phyloP scores from a whole-genome alignment of 2,797 vertebrate genomes.

The Loriculus beryllinus region DNA sequence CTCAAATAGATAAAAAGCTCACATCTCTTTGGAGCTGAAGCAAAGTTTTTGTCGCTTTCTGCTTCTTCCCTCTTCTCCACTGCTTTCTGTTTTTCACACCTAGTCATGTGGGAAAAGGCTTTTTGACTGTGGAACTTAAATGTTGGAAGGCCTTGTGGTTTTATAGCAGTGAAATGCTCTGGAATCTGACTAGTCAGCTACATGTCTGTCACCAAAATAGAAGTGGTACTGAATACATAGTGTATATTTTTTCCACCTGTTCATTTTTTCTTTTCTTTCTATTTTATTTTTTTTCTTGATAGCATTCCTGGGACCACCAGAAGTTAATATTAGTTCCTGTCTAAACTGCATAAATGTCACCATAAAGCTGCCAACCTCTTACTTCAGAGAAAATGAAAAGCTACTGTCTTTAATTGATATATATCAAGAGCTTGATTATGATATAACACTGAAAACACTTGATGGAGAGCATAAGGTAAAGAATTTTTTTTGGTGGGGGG shows the following conservation, averaged over 20 bases:
- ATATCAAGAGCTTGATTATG: not conserved
- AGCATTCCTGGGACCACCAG: slow-evolving; percentile 66
- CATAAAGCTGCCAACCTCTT: slow-evolving; percentile 42
- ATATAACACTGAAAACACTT: slow-evolving; percentile 6
- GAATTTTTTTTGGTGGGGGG: not conserved
- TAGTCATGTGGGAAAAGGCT: not conserved
- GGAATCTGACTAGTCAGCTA: not conserved
- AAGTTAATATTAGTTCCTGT: slow-evolving; percentile 58
- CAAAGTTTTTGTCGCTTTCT: not conserved
- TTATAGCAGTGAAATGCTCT: not conserved
- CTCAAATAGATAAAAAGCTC: not conserved
- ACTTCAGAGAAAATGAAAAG: not conserved
- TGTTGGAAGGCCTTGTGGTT: not conserved
- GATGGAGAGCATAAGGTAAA: slow-evolving; percentile 21
- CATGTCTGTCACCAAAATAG: not conserved
- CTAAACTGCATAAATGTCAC: slow-evolving; percentile 52
- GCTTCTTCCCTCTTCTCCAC: not conserved
- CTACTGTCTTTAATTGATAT: not conserved
- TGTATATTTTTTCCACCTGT: not conserved
- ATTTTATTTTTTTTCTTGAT: not conserved
- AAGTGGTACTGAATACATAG: not conserved
- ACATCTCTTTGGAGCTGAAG: not conserved
- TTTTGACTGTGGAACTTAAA: not conserved
- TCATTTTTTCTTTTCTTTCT: not conserved
- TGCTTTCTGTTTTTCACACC: not conserved